Evolutionary conservation across 2,113 vertebrate genomes (phyloP).

Genomic region (Penelope pileata): DNA sequence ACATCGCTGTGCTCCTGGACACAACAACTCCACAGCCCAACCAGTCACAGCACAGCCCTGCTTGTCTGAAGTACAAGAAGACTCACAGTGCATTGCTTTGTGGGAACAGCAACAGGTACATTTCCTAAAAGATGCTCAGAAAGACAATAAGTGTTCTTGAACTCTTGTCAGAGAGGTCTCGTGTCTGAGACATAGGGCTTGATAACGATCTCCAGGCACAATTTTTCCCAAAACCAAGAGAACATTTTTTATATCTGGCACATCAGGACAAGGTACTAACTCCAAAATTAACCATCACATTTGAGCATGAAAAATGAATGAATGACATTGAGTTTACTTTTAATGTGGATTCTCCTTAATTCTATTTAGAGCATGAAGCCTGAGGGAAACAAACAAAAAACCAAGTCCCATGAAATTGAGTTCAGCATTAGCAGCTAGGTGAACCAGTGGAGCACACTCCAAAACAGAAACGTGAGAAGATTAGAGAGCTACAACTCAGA

Average conservation of each 20-base stretch:
- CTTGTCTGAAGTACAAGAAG: not conserved
- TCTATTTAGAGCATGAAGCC: not conserved
- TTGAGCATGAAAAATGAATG: not conserved
- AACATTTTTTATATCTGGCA: not conserved
- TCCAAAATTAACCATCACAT: not conserved
- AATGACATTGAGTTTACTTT: not conserved
- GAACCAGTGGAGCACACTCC: not conserved
- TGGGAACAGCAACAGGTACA: not conserved
- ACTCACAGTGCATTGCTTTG: not conserved
- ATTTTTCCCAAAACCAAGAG: not conserved
- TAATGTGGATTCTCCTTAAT: not conserved
- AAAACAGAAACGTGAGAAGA: not conserved
- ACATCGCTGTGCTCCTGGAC: rapidly evolving
- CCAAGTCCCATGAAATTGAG: not conserved
- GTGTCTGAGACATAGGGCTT: rapidly evolving
- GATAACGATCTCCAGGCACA: not conserved
- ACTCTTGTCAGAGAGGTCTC: not conserved
- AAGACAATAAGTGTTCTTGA: not conserved
- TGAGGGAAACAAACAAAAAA: not conserved
- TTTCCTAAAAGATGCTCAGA: not conserved
- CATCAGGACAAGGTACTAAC: not conserved
- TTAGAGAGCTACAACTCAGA: not conserved
- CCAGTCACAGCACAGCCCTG: not conserved
- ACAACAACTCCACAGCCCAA: rapidly evolving
- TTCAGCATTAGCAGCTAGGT: not conserved